Conservation (phyloP, 2,888 invertebrate genomes). For the Chrysotoxum bicinctum region DNA sequence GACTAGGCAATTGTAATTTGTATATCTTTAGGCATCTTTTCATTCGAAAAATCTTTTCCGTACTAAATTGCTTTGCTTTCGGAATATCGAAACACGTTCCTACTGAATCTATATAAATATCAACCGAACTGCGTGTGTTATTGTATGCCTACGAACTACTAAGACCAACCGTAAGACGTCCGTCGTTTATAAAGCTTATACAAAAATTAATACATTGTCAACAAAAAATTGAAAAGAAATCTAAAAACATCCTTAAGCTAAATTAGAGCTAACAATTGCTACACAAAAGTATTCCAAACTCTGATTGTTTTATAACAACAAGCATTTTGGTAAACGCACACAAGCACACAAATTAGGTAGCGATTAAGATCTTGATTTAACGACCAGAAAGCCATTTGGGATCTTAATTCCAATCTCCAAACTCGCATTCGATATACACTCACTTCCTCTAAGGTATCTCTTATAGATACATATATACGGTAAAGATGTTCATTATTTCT, state of each 20-base stretch:
- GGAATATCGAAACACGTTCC: no score
- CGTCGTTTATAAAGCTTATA: no score
- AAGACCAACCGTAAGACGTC: no score
- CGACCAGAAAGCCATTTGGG: conserved; percentile 48
- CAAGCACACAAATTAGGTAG: conserved; percentile 57
- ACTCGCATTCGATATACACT: conserved; percentile 23
- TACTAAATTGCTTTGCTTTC: no score
- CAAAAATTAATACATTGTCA: no score
- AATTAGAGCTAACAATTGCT: conserved; percentile 49
- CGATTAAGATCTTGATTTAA: conserved; percentile 70
- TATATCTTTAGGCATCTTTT: no score
- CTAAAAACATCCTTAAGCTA: conserved; percentile 17
- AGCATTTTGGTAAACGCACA: background rate
- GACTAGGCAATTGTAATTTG: no score
- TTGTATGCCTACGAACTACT: no score
- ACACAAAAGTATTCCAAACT: conserved; percentile 30
- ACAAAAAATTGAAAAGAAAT: background rate
- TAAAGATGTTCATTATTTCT: conserved; percentile 18
- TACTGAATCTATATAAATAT: no score
- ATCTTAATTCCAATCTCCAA: conserved; percentile 8
- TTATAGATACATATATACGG: background rate
- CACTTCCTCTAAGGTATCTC: conserved; percentile 17
- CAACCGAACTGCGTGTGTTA: no score
- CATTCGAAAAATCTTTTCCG: no score
- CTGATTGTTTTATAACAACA: background rate